phyloP scores from a whole-genome alignment of 2,113 vertebrate genomes.

The Erythrolamprus reginae region DNA sequence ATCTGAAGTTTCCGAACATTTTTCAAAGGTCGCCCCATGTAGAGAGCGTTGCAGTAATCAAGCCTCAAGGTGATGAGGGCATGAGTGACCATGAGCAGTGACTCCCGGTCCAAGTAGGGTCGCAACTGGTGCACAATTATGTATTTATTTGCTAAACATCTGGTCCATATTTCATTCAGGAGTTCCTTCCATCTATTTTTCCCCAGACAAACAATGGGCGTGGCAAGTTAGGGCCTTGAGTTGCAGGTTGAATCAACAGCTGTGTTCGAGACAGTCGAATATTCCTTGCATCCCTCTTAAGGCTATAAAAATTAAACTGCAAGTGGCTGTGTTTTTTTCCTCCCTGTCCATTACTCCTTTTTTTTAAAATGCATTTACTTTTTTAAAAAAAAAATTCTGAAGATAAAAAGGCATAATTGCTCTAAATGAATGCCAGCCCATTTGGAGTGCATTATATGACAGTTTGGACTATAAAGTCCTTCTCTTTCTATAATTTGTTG shows the following conservation, averaged over 20 bases:
- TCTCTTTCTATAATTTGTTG: background rate
- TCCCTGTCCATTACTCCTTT: background rate
- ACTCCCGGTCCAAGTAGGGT: no score
- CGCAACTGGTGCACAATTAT: no score
- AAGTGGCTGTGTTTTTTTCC: background rate
- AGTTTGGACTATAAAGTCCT: constrained; percentile 38
- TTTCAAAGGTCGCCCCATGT: no score
- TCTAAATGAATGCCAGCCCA: constrained; percentile 36
- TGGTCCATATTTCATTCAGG: background rate
- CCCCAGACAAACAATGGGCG: background rate
- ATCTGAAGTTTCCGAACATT: no score
- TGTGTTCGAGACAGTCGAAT: no score
- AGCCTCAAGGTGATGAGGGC: no score
- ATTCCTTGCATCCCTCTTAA: accelerated
- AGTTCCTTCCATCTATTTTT: background rate
- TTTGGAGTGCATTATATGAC: constrained; percentile 33
- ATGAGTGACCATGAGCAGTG: no score
- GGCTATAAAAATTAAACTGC: background rate
- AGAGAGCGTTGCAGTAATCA: no score
- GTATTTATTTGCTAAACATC: background rate
- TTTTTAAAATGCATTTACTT: background rate
- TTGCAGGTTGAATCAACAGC: background rate
- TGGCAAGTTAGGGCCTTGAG: background rate
- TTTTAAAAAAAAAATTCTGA: constrained; percentile 23
- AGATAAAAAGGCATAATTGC: constrained; percentile 48